Conservation (phyloP, 2,113 vertebrate genomes). For the Phrynosoma platyrhinos region DNA sequence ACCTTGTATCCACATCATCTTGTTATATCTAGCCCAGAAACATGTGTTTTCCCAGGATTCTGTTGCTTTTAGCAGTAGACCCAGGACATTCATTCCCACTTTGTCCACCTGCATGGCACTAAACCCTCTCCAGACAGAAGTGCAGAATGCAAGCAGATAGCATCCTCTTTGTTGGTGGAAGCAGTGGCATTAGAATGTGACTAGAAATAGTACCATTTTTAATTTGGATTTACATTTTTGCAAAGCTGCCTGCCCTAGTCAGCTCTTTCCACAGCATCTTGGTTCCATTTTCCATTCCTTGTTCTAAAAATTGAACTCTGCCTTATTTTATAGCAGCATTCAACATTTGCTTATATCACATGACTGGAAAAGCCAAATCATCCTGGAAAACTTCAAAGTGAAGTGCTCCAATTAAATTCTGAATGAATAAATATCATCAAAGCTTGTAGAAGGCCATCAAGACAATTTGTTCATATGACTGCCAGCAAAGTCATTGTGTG, state of each 20-base stretch:
- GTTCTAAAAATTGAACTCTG: neutral
- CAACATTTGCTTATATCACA: neutral
- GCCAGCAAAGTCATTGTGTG: slow-evolving; percentile 40
- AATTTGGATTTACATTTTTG: no score
- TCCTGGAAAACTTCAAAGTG: slow-evolving; percentile 1
- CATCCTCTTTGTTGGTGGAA: no score
- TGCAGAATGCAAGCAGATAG: no score
- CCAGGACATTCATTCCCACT: no score
- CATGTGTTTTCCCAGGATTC: no score
- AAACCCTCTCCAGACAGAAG: no score
- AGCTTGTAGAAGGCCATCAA: slow-evolving; percentile 37
- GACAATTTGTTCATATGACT: slow-evolving; percentile 14
- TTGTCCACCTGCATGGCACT: no score
- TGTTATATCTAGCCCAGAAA: no score
- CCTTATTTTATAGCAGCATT: neutral
- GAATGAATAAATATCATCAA: slow-evolving; percentile 47
- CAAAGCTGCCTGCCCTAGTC: neutral
- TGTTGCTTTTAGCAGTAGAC: no score
- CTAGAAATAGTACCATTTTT: neutral
- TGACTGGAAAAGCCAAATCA: slow-evolving; percentile 10
- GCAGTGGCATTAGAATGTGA: no score
- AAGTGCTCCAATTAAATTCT: neutral
- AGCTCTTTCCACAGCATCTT: neutral
- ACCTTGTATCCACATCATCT: no score
- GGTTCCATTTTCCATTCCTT: neutral